Evolutionary conservation across 2,113 vertebrate species (phyloP), one percentile per base, ranked within the genome.

Genomic region (Tapirus terrestris): DNA sequence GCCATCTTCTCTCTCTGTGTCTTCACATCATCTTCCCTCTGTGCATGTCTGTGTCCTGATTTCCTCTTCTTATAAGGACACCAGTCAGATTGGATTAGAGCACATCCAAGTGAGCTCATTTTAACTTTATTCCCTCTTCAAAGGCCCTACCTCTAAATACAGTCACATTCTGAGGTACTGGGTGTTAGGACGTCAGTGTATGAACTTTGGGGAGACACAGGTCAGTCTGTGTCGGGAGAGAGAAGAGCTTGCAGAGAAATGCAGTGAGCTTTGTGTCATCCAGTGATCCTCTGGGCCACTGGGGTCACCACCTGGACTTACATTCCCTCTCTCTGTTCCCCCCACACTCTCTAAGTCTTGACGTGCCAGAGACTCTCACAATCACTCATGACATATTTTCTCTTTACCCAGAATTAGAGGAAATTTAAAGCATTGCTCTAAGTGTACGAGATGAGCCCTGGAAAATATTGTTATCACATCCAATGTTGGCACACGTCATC

Each of bases 331-430:
- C 58, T 79, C 61, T 33, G 20, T 79, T 33, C 29, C 33, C 14
- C 73, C 86, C 3, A 5, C 12, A 25, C 2, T n/a, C 9, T 76
- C 87, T 79, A 93, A 79, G 96, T 88, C 17, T n/a, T 82, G 0
- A 58, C 0, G 0, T 60, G 20, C 81, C 51, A 82, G 70, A 92
- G 21, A 61, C 70, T 81, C 89, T 77, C 29, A 27, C 29, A 7
- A 48, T 91, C 63, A 63, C 87, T 92, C 25, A 13, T 53, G 61
- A 77, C 82, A 27, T 75, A 48, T 68, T 89, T 13, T 84, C 76
- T 84, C 77, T 86, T 76, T 76, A 17, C 5, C 51, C 17, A 29
- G n/a, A 79, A 58, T 85, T 63, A 87, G 36, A 68, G 25, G n/a
- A 51, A 39, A 87, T 67, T 89, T 89, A 63, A 81, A 81, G 60